A percentile compares a stretch with the other conserved stretches of the same genome.
phyloP scores from a whole-genome alignment of 2,888 invertebrate species.

The Cyclophora punctaria region DNA sequence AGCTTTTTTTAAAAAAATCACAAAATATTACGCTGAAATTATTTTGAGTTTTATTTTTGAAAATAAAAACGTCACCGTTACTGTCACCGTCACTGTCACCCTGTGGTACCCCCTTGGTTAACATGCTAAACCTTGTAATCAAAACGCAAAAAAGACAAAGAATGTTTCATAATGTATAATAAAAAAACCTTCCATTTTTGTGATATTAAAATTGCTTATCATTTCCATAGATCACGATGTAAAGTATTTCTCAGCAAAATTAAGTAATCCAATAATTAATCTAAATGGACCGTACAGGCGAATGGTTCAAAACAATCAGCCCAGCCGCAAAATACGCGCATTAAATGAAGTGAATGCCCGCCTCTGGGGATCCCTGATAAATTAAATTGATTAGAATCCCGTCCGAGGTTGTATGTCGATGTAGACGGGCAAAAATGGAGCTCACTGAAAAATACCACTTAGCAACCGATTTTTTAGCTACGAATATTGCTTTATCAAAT shows the following conservation, averaged over 20 bases:
- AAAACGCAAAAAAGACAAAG: no score
- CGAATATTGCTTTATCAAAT: slow-evolving; percentile 27
- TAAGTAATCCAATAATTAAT: slow-evolving; percentile 76
- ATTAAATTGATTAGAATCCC: slow-evolving; percentile 76
- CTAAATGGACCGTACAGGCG: slow-evolving; percentile 74
- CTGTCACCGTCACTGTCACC: no score
- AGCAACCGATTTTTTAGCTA: slow-evolving; percentile 38
- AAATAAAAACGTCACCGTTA: no score
- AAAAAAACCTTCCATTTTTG: slow-evolving; percentile 1
- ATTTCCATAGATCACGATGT: slow-evolving; percentile 35
- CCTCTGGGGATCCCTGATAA: slow-evolving; percentile 73
- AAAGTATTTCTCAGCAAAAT: slow-evolving; percentile 62
- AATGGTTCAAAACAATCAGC: slow-evolving; percentile 76
- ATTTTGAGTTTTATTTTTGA: no score
- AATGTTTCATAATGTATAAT: no score
- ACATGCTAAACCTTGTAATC: no score
- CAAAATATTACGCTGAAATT: no score
- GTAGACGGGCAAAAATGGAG: slow-evolving; percentile 55
- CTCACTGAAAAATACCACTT: slow-evolving; percentile 63
- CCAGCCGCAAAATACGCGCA: slow-evolving; percentile 74
- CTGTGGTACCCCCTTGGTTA: no score
- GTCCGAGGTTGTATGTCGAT: slow-evolving; percentile 62
- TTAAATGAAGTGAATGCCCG: slow-evolving; percentile 75
- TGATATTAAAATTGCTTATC: slow-evolving; percentile 15
- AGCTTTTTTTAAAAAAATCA: no score